Conservation (phyloP, 1,140 invertebrate genomes). For the Hermatobates lingyangjiaoensis region DNA sequence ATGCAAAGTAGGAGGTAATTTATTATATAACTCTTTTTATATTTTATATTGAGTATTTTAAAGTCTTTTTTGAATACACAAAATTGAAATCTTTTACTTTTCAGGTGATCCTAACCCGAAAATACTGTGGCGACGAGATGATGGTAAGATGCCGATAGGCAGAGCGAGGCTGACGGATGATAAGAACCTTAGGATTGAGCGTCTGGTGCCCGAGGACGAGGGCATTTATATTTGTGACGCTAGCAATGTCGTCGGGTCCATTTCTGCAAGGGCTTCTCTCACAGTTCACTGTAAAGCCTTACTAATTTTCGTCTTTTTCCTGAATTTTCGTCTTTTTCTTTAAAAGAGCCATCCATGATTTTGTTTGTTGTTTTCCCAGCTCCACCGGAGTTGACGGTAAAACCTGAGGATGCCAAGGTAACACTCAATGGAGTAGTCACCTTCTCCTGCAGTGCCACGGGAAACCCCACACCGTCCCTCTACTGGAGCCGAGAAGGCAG, state of each 20-base stretch:
- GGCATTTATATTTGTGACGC: conserved; percentile 66
- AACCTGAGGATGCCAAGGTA: conserved; percentile 56
- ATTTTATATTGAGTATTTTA: no score
- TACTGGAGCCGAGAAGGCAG: conserved; percentile 76
- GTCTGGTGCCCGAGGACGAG: conserved; percentile 53
- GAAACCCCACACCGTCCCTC: conserved; percentile 68
- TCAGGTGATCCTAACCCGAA: conserved; percentile 62
- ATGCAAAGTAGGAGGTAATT: conserved; percentile 54
- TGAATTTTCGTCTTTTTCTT: not conserved
- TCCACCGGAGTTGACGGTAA: conserved; percentile 53
- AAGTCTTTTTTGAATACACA: no score
- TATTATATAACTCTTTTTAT: no score
- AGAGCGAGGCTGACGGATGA: conserved; percentile 53
- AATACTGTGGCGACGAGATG: conserved; percentile 75
- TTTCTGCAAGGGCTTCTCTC: conserved; percentile 50
- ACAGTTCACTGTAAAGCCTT: conserved; percentile 46
- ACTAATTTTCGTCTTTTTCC: not conserved
- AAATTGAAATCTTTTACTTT: no score
- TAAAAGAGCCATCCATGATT: not conserved
- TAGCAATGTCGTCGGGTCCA: conserved; percentile 54
- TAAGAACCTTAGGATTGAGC: conserved; percentile 52
- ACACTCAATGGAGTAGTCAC: conserved; percentile 54
- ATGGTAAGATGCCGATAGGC: conserved; percentile 59
- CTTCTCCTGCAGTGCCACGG: conserved; percentile 62
- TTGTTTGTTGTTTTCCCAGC: conserved; percentile 31